These are phyloP conservation scores for Nasonia longicornis DNA, from an alignment of 1,140 invertebrate species.

Conservation along the genomic window DNA sequence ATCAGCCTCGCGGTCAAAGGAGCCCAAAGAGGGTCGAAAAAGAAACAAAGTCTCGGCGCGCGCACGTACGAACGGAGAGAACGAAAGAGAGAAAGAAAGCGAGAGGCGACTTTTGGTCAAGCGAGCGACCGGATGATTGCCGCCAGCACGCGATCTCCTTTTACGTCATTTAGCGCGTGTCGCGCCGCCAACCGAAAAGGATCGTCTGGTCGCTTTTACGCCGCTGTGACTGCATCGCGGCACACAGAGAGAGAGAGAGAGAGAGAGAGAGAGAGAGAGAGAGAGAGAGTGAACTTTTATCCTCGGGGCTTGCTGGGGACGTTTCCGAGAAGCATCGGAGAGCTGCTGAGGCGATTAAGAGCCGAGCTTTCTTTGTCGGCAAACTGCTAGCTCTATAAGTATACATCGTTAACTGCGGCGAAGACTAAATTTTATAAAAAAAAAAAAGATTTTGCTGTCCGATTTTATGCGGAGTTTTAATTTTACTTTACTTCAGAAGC, in stretches of 20 bases:
- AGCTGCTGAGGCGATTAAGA: constrained; percentile 11
- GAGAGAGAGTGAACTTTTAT: no score
- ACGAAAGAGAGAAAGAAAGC: not conserved
- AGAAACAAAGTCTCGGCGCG: constrained; percentile 5
- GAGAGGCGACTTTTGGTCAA: not conserved
- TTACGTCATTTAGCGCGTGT: constrained; percentile 7
- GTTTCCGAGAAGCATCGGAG: no score
- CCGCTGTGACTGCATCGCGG: no score
- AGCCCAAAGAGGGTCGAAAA: constrained; percentile 24
- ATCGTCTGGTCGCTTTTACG: not conserved
- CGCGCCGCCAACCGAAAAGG: not conserved
- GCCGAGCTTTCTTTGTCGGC: not conserved
- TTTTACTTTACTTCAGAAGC: no score
- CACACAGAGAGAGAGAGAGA: no score
- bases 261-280: no score
- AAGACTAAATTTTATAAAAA: no score
- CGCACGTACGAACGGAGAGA: not conserved
- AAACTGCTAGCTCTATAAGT: not conserved
- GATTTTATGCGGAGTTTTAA: no score
- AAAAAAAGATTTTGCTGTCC: no score
- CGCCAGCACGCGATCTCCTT: not conserved
- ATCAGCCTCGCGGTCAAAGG: not conserved
- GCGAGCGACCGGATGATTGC: constrained; percentile 11
- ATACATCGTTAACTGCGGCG: no score
- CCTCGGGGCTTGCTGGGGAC: no score